phyloP scores from a whole-genome alignment of 2,888 invertebrate genomes.

The Nomada ruficornis region DNA sequence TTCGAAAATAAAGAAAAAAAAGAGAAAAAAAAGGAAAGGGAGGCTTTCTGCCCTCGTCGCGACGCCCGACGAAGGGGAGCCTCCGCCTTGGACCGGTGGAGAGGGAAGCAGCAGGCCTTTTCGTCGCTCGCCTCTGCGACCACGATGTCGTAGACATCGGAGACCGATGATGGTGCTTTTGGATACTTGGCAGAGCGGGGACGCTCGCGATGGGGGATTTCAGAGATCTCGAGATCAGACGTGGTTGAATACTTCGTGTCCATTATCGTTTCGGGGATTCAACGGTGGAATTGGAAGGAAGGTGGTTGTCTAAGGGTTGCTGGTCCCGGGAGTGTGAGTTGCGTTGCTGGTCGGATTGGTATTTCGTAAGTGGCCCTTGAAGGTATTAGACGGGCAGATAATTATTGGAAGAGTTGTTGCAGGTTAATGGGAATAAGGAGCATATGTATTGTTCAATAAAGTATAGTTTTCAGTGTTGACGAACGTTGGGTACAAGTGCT shows the following conservation, averaged over 20 bases:
- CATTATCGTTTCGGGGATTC: constrained; percentile 22
- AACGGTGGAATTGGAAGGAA: not conserved
- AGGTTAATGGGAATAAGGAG: too few species aligned
- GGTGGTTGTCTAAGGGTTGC: not conserved
- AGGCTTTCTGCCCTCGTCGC: constrained; percentile 39
- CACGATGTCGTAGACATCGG: constrained; percentile 13
- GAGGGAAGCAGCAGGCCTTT: constrained; percentile 20
- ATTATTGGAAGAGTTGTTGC: too few species aligned
- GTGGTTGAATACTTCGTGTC: not conserved
- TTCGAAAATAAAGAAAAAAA: constrained; percentile 20
- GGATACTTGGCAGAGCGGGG: constrained; percentile 13
- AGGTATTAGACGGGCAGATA: too few species aligned
- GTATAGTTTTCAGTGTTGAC: too few species aligned
- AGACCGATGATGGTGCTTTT: constrained; percentile 25
- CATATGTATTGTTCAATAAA: too few species aligned
- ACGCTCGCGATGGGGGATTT: constrained; percentile 7
- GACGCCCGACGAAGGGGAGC: constrained; percentile 18
- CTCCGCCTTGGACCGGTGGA: not conserved
- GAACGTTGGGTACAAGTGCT: too few species aligned
- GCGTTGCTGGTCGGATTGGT: not conserved
- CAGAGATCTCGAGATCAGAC: constrained; percentile 26
- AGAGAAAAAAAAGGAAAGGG: constrained; percentile 15
- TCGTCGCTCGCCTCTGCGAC: constrained; percentile 17
- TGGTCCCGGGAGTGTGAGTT: not conserved
- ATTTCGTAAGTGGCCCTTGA: too few species aligned